Base-by-base conservation (phyloP, 2,797 vertebrate species). In the Rhadinocentrus ornatus region DNA sequence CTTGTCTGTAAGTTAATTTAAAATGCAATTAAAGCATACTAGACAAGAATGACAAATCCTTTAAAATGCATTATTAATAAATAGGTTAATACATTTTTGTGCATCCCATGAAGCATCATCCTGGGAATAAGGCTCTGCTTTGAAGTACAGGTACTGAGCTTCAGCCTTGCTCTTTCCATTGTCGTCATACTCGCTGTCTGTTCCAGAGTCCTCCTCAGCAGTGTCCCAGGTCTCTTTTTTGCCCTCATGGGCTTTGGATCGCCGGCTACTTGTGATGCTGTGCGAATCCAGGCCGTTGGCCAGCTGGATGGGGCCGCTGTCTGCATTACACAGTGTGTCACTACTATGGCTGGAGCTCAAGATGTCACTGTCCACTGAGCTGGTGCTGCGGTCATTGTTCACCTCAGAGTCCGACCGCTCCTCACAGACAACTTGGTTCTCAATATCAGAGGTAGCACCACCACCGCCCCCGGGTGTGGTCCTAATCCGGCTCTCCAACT, bases 191-290 rank as follows among this genome's bases (percentile, higher is more conserved):
- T 99, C 97, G 83, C 98, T 99, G 68, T 99, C 98, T 0, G 98
- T 99, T 69, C 98, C 98, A 5, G 98, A 99, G 90, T 99, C 98
- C 88, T 99, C 98, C 66, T 99, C 98, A 0, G 98, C 97, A 0
- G 98, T 99, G 83, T 99, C 98, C 98, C 98, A 98, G 0, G 97
- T 99, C 91, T 99, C 98, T 75, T 99, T 99, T 85, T 97, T 98
- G 62, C 97, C 98, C 90, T 99, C 97, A 0, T 97, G 96, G 55
- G 97, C 97, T 93, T 99, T 99, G 81, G 97, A 99, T 89, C 98
- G 93, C 20, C 98, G 95, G 80, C 98, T 99, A 87, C 97, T 98
- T 2, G 98, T 99, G 93, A 99, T 99, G 83, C 97, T 98, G 85
- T 98, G 98, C 1, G 97, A 98, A 81, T 99, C 97, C 29, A 99